These are phyloP conservation scores for Pseudorasbora parva DNA, from an alignment of 2,113 vertebrate species.

Conservation along the genomic window DNA sequence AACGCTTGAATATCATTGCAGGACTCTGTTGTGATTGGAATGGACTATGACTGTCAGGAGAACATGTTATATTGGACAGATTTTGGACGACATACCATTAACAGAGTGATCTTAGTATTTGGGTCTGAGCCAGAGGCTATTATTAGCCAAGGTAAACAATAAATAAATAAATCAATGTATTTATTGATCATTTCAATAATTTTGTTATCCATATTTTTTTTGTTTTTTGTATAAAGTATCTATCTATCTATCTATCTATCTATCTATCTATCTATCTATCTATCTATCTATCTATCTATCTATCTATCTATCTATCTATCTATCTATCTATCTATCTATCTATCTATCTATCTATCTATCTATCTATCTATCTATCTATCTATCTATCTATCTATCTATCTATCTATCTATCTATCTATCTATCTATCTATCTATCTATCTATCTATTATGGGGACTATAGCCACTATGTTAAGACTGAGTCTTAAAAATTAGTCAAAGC, in stretches of 20 bases:
- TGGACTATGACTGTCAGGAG: constrained; percentile 89
- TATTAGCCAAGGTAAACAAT: constrained; percentile 79
- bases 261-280: background rate
- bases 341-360: background rate
- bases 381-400: background rate
- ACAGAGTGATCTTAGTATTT: constrained; percentile 76
- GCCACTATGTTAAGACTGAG: no score
- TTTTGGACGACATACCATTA: constrained; percentile 86
- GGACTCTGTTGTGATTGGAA: constrained; percentile 93
- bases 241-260: background rate
- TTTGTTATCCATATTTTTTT: no score
- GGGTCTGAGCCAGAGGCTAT: constrained; percentile 87
- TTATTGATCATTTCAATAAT: no score
- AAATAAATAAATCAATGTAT: background rate
- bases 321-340: background rate
- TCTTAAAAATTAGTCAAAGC: no score
- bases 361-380: background rate
- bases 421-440: no score
- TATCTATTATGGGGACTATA: background rate
- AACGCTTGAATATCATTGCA: constrained; percentile 62
- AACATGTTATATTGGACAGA: constrained; percentile 94
- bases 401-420: background rate
- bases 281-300: background rate
- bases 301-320: background rate
- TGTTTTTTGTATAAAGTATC: no score